Evolutionary conservation across 2,888 invertebrate genomes (phyloP), one percentile per base, ranked within the genome.

Genomic region (Ectemnius continuus): DNA sequence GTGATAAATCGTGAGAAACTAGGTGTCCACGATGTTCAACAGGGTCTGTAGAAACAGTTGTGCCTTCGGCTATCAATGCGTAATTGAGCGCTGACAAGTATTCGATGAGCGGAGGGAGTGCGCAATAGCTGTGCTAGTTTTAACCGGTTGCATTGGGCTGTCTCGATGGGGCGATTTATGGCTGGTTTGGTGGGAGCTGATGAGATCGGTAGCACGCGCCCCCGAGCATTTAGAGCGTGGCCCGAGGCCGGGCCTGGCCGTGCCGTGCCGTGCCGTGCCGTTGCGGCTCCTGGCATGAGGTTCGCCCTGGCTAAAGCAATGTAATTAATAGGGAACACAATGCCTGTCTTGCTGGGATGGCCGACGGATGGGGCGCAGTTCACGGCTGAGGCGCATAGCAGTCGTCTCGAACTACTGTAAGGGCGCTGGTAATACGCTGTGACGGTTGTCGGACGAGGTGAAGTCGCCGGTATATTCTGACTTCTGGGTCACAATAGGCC

Each of bases 261-360:
- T n/a, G n/a, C n/a, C n/a, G n/a, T n/a, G n/a, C n/a, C n/a, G n/a
- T n/a, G n/a, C n/a, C n/a, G n/a, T n/a, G n/a, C n/a, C n/a, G 75
- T 48, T 76, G 66, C 82, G 72, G 75, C 72, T 71, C 67, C 75
- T 67, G 80, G 76, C 70, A 67, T 48, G 74, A 80, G 77, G 76
- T 66, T 77, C 74, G 76, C 79, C 57, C 16, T 13, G 72, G 78
- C 72, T 79, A 77, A 83, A 79, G 84, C 86, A 86, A 88, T 88
- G 87, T 88, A 88, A 88, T 88, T 88, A 88, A 87, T 88, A 87
- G 88, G 85, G 75, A 86, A 84, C 85, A 87, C 88, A 88, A 87
- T 88, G 86, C 87, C 85, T 88, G 88, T 87, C 88, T 87, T 84
- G 86, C 72, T 80, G 80, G 78, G 81, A 74, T 63, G 59, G 81